Percentiles rank a stretch among this genome's conserved stretches.
Conservation (phyloP, 2,113 vertebrate genomes). For the Nettapus auritus region DNA sequence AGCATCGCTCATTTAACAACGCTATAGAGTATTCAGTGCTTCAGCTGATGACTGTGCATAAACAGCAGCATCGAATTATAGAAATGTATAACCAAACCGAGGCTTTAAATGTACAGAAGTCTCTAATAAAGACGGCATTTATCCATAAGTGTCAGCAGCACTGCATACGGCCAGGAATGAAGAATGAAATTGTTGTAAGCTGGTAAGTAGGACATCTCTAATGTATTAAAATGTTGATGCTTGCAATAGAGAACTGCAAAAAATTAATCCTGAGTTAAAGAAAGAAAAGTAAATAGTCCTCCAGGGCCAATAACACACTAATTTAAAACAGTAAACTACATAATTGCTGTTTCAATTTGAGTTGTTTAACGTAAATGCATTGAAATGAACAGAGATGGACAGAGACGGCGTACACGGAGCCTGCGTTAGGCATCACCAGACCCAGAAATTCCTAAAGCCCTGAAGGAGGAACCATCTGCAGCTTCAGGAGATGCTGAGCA, state of each 20-base stretch:
- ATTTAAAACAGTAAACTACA: not conserved
- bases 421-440: not conserved
- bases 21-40: not conserved
- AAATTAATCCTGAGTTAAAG: slow-evolving; percentile 18
- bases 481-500: not conserved
- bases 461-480: not conserved
- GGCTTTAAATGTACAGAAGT: not conserved
- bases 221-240: not conserved
- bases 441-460: not conserved
- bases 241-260: not conserved
- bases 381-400: not conserved
- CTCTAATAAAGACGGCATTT: not conserved
- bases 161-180: not conserved
- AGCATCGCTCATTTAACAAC: not conserved
- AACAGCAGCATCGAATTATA: not conserved
- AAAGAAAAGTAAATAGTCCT: slow-evolving; percentile 11
- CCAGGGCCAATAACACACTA: not conserved
- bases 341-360: not conserved
- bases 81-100: not conserved
- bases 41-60: not conserved
- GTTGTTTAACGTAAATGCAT: not conserved
- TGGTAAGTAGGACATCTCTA: not conserved
- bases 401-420: not conserved
- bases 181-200: not conserved
- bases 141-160: slow-evolving; percentile 5